phyloP scores from a whole-genome alignment of 2,888 invertebrate species.

The Limnephilus auricula region DNA sequence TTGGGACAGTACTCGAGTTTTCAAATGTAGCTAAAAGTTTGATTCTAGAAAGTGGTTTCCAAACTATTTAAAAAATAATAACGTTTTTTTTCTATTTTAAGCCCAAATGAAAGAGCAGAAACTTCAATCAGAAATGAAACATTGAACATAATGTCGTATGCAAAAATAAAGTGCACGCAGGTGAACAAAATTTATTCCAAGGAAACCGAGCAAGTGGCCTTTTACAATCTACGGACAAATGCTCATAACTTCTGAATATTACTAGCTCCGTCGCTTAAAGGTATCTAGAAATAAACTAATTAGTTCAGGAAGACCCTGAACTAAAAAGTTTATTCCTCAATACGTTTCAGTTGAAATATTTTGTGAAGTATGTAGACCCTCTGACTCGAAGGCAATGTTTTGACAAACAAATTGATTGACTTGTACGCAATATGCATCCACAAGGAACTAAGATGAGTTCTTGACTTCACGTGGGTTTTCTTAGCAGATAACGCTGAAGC shows the following conservation, averaged over 20 bases:
- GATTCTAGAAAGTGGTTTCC: background rate
- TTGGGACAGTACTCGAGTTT: too few relatives aligned
- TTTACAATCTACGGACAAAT: conserved; percentile 63
- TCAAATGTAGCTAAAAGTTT: too few relatives aligned
- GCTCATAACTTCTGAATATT: conserved; percentile 64
- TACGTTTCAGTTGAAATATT: background rate
- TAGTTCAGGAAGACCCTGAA: background rate
- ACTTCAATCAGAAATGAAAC: background rate
- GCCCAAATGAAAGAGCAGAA: too few relatives aligned
- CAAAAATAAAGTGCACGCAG: background rate
- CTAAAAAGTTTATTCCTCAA: background rate
- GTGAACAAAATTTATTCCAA: background rate
- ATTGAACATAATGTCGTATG: background rate
- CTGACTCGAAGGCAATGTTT: background rate
- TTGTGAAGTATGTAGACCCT: background rate
- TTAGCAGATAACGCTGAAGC: conserved; percentile 58
- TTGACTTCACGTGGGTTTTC: conserved; percentile 49
- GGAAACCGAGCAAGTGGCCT: conserved; percentile 44
- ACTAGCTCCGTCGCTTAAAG: conserved; percentile 52
- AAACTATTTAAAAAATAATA: too few relatives aligned
- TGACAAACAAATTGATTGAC: background rate
- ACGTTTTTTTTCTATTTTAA: too few relatives aligned
- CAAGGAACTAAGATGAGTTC: background rate
- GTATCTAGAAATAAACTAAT: background rate
- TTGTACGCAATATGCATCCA: background rate